A percentile compares a stretch with the other conserved stretches of the same genome.
Conservation (phyloP, 1,140 invertebrate genomes). For the Physella acuta region DNA sequence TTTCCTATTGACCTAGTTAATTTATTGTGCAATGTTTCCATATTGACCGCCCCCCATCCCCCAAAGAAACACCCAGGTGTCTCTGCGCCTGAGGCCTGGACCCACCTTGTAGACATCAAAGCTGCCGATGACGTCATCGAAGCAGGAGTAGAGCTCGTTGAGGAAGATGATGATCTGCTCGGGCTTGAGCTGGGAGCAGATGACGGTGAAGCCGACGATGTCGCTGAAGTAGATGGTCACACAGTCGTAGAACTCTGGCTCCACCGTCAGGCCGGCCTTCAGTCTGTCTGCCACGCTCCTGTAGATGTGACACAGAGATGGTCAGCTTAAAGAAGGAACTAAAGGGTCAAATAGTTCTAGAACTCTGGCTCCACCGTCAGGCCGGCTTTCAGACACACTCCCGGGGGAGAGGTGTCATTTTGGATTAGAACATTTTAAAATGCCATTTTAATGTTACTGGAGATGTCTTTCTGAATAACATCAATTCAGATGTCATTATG, state of each 20-base stretch:
- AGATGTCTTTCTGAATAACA: too few relatives aligned
- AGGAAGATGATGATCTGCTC: slow-evolving; percentile 83
- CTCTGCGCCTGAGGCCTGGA: background rate
- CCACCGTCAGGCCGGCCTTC: slow-evolving; percentile 84
- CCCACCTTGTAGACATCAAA: slow-evolving; percentile 86
- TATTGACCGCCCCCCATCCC: background rate
- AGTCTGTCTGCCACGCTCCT: slow-evolving; percentile 68
- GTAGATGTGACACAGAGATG: slow-evolving; percentile 55
- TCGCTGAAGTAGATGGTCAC: slow-evolving; percentile 94
- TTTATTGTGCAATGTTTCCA: background rate
- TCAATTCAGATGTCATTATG: too few relatives aligned
- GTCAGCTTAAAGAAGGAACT: background rate
- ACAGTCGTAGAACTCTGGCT: slow-evolving; percentile 86
- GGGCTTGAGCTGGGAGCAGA: slow-evolving; percentile 49
- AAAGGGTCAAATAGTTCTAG: background rate
- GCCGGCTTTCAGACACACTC: too few relatives aligned
- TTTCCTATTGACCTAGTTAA: background rate
- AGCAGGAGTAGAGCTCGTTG: slow-evolving; percentile 86
- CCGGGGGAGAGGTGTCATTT: too few relatives aligned
- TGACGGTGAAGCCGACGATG: slow-evolving; percentile 94
- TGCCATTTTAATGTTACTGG: too few relatives aligned
- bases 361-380: too few relatives aligned
- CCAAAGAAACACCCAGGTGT: background rate
- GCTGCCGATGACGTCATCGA: slow-evolving; percentile 85
- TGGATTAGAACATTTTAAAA: background rate